Base-by-base conservation (phyloP, 2,888 invertebrate genomes). In the Cetonia aurata region DNA sequence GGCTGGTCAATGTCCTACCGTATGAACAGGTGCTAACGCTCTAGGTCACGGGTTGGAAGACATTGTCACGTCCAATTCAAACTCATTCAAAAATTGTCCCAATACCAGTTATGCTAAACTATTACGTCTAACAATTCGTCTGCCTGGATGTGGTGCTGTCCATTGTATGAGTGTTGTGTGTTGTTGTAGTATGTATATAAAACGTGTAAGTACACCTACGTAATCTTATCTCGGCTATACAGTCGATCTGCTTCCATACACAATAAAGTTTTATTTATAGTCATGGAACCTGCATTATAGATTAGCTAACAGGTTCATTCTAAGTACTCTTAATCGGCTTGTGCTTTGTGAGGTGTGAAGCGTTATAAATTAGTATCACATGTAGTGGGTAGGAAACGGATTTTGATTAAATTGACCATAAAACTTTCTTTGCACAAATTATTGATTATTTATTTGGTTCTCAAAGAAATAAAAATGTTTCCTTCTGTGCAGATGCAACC, bases 1-100 rank as follows among this genome's bases (percentile, higher is more conserved):
- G 73, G 75, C 81, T 82, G 82, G 82, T 83, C 83, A 82, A 80
- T 80, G 82, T 80, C 82, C 82, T 79, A 77, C 78, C 77, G 76
- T 77, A 77, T 79, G 80, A 80, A 83, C 81, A 82, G 83, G 82
- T 82, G 83, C 82, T 80, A 81, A 82, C 80, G 80, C 78, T 80
- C 78, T 80, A 78, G 80, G 81, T 80, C 81, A 79, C 70, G 73
- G 73, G 70, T 72, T 73, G 73, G 71, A 59, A 69, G 73, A 72
- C 74, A 72, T 72, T 72, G 71, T 71, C 70, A 71, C 70, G 67
- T 67, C 70, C 56, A 70, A 70, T 70, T 70, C 70, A 57, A 62
- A 66, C 72, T 73, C 75, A 75, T 75, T 75, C 73, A 75, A 75
- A 74, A 74, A 71, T 71, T 69, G 71, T 66, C 73, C 71, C 69